Evolutionary conservation across 2,797 vertebrate species (phyloP).

Genomic region (Sebastes miniatus): DNA sequence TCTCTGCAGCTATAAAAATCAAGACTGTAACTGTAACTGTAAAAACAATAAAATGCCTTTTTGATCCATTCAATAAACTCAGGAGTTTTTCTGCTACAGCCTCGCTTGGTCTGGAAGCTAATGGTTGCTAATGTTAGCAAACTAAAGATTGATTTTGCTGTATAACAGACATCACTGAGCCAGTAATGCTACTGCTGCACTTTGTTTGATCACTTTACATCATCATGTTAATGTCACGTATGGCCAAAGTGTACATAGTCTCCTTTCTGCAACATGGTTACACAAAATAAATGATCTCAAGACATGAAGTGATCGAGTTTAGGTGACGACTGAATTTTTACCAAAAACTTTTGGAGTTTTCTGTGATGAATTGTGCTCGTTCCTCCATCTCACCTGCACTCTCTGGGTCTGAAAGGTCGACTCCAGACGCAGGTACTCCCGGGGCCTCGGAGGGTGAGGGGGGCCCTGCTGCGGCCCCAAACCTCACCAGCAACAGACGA

Average conservation of each 20-base stretch:
- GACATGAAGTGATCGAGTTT: not conserved
- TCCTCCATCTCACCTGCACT: not conserved
- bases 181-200: not conserved
- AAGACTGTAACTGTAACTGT: not conserved
- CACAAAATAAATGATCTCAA: not conserved
- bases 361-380: not conserved
- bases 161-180: not conserved
- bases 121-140: not conserved
- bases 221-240: not conserved
- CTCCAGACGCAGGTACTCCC: conserved; percentile 74
- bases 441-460: conserved; percentile 80
- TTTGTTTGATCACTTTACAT: not conserved
- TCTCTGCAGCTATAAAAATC: not conserved
- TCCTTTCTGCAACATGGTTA: not conserved
- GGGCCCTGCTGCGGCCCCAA: conserved; percentile 75
- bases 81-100: not conserved
- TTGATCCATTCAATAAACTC: not conserved
- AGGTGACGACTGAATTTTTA: not conserved
- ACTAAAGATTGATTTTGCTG: not conserved
- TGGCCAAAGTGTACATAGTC: no score
- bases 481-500: conserved; percentile 85
- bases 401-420: conserved; percentile 71
- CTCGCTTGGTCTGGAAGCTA: not conserved
- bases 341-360: not conserved
- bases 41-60: not conserved